Conservation (phyloP, 2,113 vertebrate genomes). For the Semnornis frantzii region DNA sequence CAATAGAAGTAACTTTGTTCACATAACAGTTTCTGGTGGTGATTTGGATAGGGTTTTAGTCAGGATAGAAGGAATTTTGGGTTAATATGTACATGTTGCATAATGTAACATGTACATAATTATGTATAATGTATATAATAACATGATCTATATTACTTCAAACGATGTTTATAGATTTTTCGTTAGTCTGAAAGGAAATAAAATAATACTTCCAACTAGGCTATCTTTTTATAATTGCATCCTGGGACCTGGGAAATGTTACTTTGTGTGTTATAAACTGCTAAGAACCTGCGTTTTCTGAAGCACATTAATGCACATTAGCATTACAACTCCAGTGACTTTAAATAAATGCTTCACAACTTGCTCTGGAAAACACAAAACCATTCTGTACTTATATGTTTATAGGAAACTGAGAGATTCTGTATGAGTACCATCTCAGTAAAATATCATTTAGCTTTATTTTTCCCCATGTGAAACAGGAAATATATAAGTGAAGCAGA, state of each 20-base stretch:
- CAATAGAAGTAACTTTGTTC: not conserved
- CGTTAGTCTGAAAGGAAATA: not conserved
- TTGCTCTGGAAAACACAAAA: not conserved
- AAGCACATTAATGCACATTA: not conserved
- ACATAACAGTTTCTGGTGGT: not conserved
- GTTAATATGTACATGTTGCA: not conserved
- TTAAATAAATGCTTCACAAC: not conserved
- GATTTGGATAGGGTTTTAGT: not conserved
- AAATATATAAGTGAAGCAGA: not conserved
- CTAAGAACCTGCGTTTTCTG: not conserved
- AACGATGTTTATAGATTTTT: not conserved
- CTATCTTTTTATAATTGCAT: not conserved
- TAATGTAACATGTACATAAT: not conserved
- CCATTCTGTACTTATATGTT: not conserved
- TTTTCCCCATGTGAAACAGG: not conserved
- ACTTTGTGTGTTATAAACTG: not conserved
- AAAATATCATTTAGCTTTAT: not conserved
- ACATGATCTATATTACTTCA: not conserved
- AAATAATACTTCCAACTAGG: not conserved
- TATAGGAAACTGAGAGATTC: not conserved
- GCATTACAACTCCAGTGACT: not conserved
- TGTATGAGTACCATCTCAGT: not conserved
- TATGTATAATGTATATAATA: not conserved
- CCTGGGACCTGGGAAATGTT: not conserved
- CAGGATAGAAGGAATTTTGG: not conserved